These are phyloP conservation scores for Malacosoma neustria DNA, from an alignment of 2,888 invertebrate species.

Conservation along the genomic window DNA sequence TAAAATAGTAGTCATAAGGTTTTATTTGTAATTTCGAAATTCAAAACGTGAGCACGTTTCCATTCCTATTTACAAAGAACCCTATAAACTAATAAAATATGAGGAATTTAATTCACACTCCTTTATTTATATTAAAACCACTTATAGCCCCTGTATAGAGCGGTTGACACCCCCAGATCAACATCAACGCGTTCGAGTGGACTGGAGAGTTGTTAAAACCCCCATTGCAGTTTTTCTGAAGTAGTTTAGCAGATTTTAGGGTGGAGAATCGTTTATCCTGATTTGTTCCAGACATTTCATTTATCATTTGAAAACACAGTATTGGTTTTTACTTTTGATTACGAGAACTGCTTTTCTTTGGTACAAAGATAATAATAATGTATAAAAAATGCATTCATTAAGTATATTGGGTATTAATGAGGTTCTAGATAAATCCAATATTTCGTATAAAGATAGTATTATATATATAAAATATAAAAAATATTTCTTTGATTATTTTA, in stretches of 20 bases:
- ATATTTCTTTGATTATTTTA: too few species aligned
- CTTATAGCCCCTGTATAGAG: conserved; percentile 19
- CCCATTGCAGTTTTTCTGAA: conserved; percentile 8
- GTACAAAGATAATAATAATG: too few species aligned
- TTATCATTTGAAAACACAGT: neutral
- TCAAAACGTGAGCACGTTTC: too few species aligned
- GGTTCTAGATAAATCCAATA: too few species aligned
- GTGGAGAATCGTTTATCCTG: conserved; percentile 27
- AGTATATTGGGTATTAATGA: too few species aligned
- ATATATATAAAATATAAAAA: too few species aligned
- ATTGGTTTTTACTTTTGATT: too few species aligned
- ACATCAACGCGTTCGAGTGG: conserved; percentile 32
- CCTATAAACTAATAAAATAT: conserved; percentile 1
- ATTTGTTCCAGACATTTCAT: conserved; percentile 15
- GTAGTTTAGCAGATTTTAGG: conserved; percentile 31
- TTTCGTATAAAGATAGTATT: too few species aligned
- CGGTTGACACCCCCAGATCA: conserved; percentile 28
- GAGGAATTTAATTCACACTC: conserved; percentile 10
- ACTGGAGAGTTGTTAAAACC: conserved; percentile 27
- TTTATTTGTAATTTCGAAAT: too few species aligned
- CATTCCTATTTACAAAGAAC: neutral
- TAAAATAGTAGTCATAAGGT: too few species aligned
- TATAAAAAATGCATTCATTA: too few species aligned
- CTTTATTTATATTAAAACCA: conserved; percentile 22
- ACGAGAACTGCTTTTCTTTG: too few species aligned